phyloP scores from a whole-genome alignment of 2,113 vertebrate species.

The Pomatorhinus ruficollis region DNA sequence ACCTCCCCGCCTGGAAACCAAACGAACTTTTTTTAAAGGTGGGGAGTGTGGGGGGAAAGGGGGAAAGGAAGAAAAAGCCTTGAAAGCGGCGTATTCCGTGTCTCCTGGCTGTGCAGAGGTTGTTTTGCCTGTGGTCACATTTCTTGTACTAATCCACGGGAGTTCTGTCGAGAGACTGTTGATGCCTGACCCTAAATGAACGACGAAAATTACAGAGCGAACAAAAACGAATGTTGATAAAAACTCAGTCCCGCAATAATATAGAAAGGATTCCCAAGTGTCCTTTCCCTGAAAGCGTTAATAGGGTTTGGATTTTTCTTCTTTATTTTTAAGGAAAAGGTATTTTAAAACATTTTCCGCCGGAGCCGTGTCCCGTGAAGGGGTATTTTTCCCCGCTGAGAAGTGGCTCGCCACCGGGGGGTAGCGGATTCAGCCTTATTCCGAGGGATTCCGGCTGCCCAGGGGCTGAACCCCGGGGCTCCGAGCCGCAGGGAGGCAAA shows the following conservation, averaged over 20 bases:
- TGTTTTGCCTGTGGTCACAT: not conserved
- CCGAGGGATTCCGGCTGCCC: not conserved
- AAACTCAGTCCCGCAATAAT: not conserved
- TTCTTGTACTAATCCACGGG: not conserved
- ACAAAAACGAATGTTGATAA: not conserved
- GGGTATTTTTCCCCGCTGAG: not conserved
- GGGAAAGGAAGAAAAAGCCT: not conserved
- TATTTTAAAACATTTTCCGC: not conserved
- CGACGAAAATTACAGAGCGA: not conserved
- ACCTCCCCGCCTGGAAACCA: not conserved
- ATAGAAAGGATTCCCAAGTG: not conserved
- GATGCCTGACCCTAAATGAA: not conserved
- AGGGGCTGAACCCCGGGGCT: slow-evolving; percentile 20
- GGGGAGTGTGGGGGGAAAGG: accelerated
- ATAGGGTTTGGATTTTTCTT: not conserved
- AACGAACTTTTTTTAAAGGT: not conserved
- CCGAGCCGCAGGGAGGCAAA: slow-evolving; percentile 75
- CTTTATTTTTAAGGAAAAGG: not conserved
- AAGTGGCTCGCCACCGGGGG: not conserved
- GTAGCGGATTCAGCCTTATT: not conserved
- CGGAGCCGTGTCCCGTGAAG: not conserved
- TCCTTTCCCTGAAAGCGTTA: not conserved
- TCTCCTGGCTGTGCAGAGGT: not conserved
- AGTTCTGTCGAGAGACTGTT: not conserved
- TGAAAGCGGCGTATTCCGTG: not conserved